These are phyloP conservation scores for Telenomus remus DNA, from an alignment of 1,140 invertebrate genomes.

Conservation along the genomic window DNA sequence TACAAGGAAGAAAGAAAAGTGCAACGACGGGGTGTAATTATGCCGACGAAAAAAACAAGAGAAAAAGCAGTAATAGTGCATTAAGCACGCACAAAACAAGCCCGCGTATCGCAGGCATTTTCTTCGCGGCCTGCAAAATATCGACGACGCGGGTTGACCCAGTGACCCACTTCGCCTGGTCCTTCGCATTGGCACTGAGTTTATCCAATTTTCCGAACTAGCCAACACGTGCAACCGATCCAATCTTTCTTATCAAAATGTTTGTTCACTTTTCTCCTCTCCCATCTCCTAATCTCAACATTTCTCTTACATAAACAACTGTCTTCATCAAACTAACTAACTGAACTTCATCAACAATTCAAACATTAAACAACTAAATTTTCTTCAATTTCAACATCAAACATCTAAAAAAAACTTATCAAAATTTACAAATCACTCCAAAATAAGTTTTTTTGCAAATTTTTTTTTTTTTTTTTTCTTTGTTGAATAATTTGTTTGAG, in stretches of 20 bases:
- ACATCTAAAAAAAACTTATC: too few relatives aligned
- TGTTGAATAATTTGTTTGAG: too few relatives aligned
- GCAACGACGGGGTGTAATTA: slow-evolving; percentile 10
- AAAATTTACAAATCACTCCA: too few relatives aligned
- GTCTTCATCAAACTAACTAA: too few relatives aligned
- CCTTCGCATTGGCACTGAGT: slow-evolving; percentile 46
- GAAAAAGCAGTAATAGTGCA: background rate
- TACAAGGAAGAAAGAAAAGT: slow-evolving; percentile 3
- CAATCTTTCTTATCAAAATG: background rate
- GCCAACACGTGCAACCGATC: slow-evolving; percentile 25
- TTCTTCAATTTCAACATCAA: too few relatives aligned
- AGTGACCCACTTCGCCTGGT: slow-evolving; percentile 58
- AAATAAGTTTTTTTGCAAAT: too few relatives aligned
- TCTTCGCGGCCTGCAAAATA: slow-evolving; percentile 43
- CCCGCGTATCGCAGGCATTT: slow-evolving; percentile 23
- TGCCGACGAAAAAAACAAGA: slow-evolving; percentile 3
- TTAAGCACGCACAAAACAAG: too few relatives aligned
- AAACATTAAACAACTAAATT: too few relatives aligned
- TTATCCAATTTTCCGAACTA: slow-evolving; percentile 53
- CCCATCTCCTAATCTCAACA: too few relatives aligned
- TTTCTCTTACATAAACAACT: too few relatives aligned
- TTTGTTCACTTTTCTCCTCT: background rate
- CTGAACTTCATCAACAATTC: too few relatives aligned
- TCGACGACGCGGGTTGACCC: slow-evolving; percentile 57
- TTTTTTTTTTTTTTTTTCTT: too few relatives aligned